Conservation (phyloP, 2,113 vertebrate species). For the Rhinichthys klamathensis region DNA sequence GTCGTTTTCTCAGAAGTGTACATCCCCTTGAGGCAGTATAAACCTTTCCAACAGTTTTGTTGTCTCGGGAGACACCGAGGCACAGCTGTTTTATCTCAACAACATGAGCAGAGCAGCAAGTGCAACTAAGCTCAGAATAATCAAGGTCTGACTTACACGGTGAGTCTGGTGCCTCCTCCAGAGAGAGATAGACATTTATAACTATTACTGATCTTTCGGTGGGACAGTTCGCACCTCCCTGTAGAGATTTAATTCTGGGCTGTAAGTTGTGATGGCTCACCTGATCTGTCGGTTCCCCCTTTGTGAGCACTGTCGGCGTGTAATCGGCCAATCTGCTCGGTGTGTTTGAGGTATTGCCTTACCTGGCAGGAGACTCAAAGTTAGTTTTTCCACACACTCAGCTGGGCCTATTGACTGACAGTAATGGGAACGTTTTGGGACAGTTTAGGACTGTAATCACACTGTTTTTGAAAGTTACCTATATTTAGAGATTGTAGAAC, state of each 20-base stretch:
- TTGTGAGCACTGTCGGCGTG: constrained; percentile 54
- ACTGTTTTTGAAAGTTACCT: background rate
- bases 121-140: constrained; percentile 16
- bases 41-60: constrained; percentile 50
- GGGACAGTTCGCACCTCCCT: constrained; percentile 43
- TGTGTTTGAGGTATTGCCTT: constrained; percentile 53
- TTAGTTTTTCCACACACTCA: constrained; percentile 49
- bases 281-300: constrained; percentile 54
- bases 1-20: constrained; percentile 32
- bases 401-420: constrained; percentile 53
- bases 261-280: constrained; percentile 47
- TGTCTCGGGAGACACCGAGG: constrained; percentile 15
- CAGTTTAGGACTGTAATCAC: constrained; percentile 35
- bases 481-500: background rate
- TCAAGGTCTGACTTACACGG: constrained; percentile 6
- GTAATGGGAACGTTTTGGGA: constrained; percentile 47
- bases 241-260: constrained; percentile 42
- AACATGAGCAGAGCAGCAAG: constrained; percentile 13
- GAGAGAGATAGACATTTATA: constrained; percentile 30
- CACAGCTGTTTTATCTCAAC: constrained; percentile 39
- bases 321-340: constrained; percentile 59
- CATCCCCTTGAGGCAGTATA: constrained; percentile 38
- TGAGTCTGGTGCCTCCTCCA: constrained; percentile 23
- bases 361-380: constrained; percentile 55
- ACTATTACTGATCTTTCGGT: constrained; percentile 36